Percentiles rank a stretch among this genome's conserved stretches.
Conservation (phyloP, 2,797 vertebrate species). For the Tympanoctomys barrerae region DNA sequence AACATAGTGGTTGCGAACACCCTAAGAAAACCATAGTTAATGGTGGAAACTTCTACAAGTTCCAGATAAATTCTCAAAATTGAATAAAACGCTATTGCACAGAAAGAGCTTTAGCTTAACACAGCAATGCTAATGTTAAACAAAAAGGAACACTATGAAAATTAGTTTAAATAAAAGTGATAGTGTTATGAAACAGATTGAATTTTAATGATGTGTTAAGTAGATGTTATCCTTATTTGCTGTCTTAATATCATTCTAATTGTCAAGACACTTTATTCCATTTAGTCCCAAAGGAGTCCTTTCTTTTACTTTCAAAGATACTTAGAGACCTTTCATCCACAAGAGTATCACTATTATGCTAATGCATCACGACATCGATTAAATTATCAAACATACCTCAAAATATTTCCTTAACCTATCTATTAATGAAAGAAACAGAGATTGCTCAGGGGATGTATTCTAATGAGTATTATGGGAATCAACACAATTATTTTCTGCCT, state of each 20-base stretch:
- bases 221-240: not conserved
- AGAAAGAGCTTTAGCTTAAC: not conserved
- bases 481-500: not conserved
- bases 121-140: not conserved
- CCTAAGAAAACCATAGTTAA: not conserved
- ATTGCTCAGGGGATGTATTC: not conserved
- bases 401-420: not conserved
- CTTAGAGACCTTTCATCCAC: not conserved
- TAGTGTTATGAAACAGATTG: not conserved
- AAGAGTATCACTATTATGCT: not conserved
- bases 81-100: not conserved
- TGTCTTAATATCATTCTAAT: not conserved
- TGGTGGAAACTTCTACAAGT: not conserved
- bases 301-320: not conserved
- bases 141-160: not conserved
- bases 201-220: constrained; percentile 3
- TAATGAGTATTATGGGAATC: not conserved
- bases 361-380: not conserved
- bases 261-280: not conserved
- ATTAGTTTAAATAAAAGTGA: not conserved
- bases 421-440: not conserved
- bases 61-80: not conserved
- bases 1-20: not conserved
- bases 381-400: not conserved
- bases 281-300: not conserved